Base-by-base conservation (phyloP, 2,113 vertebrate genomes). In the Colossoma macropomum region DNA sequence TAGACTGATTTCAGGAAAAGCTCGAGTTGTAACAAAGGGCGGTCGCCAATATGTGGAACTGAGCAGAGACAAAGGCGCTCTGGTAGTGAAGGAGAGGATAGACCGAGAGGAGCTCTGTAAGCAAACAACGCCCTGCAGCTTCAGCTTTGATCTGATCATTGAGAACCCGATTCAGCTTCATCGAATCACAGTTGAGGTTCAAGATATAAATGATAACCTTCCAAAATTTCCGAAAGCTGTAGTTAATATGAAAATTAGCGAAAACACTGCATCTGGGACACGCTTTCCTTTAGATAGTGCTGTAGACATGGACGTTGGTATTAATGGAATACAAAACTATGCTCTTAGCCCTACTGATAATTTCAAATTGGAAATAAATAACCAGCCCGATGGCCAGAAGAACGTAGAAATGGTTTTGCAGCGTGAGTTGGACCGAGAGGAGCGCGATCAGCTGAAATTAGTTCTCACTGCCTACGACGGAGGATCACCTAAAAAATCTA, bases 151-250 rank as follows among this genome's bases (percentile, higher is more conserved):
- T 52, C 86, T 92, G 11, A 91, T 95, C 13, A 71, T 94, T 34
- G 92, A 96, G 79, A 95, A 94, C 21, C 95, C 94, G 13, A 87
- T 96, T n/a, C 89, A 93, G 76, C 79, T 96, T 48, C 93, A 93
- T 82, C 92, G 90, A 0, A 15, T 96, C 7, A 89, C 85, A 0
- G 75, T 96, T 25, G 86, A 90, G 12, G 92, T 96, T 50, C 69
- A 90, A 25, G 95, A 96, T 82, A 89, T 95, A 62, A 96, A 96
- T 59, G 95, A 96, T 71, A 95, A 95, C 0, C 59, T 91, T 0
- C 95, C 95, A 0, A 50, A 2, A 11, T 96, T 96, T 23, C 12
- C 90, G 1, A 93, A 81, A 66, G 85, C 88, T 19, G 23, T 87
- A 15, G 83, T 93, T 21, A 84, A 87, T 52, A 85, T 95, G 32